A percentile compares a stretch with the other conserved stretches of the same genome.
Evolutionary conservation across 2,888 invertebrate species (phyloP).

Genomic region (Trachelus iudaicus): DNA sequence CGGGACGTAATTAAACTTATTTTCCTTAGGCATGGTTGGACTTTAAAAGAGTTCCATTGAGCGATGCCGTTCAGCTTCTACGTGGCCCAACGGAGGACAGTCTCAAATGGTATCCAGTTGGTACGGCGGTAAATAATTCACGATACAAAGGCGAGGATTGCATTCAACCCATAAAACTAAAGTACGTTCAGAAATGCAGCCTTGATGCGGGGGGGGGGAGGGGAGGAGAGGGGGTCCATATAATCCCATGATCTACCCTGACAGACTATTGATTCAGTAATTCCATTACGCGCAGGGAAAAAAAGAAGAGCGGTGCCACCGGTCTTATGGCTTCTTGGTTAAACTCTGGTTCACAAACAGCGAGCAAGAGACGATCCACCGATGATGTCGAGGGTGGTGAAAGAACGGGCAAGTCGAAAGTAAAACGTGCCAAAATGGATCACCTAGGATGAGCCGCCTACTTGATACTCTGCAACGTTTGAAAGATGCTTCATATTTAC

Average conservation of each 20-base stretch:
- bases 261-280: slow-evolving; percentile 37
- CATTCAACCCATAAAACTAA: slow-evolving; percentile 66
- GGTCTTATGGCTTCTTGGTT: slow-evolving; percentile 65
- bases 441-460: too few species aligned
- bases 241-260: slow-evolving; percentile 28
- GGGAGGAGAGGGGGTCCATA: slow-evolving; percentile 17
- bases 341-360: slow-evolving; percentile 61
- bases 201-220: too few species aligned
- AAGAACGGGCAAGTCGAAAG: slow-evolving; percentile 23
- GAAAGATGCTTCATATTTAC: too few species aligned
- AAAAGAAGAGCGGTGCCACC: slow-evolving; percentile 51
- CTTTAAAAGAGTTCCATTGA: slow-evolving; percentile 68
- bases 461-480: too few species aligned
- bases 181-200: slow-evolving; percentile 28
- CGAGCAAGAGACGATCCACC: slow-evolving; percentile 61
- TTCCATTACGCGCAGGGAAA: slow-evolving; percentile 43
- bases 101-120: slow-evolving; percentile 78
- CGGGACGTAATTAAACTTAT: slow-evolving; percentile 9
- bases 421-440: too few species aligned
- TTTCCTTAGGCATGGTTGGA: slow-evolving; percentile 75
- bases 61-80: slow-evolving; percentile 69
- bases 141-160: slow-evolving; percentile 74
- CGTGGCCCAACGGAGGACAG: slow-evolving; percentile 65
- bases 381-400: slow-evolving; percentile 45
- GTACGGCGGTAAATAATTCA: slow-evolving; percentile 78